Conservation (phyloP, 1,140 invertebrate genomes). For the Micrasema minimum region DNA sequence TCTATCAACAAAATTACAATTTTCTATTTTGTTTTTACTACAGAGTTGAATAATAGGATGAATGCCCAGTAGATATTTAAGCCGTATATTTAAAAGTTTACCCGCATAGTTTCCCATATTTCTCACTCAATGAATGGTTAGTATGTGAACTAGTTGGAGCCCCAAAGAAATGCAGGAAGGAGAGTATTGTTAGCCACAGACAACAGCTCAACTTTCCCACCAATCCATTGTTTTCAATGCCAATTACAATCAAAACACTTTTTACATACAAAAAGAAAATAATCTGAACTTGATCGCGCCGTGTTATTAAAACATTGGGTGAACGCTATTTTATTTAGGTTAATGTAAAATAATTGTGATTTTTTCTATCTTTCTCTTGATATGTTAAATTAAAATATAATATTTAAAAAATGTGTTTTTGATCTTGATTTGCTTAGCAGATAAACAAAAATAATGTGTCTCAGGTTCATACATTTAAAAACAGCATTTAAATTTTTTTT, state of each 20-base stretch:
- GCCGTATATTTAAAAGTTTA: too few species aligned
- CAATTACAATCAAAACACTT: conserved; percentile 33
- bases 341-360: conserved; percentile 15
- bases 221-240: conserved; percentile 12
- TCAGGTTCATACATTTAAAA: too few species aligned
- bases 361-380: too few species aligned
- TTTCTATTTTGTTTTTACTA: conserved; percentile 6
- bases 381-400: conserved; percentile 2
- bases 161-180: conserved; percentile 17
- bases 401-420: too few species aligned
- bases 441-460: too few species aligned
- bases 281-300: background rate
- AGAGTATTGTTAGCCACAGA: conserved; percentile 15
- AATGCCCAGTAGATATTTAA: background rate
- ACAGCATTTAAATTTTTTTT: too few species aligned
- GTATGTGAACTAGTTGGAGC: conserved; percentile 23
- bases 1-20: background rate
- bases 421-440: too few species aligned
- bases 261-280: conserved; percentile 34
- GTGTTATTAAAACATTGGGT: conserved; percentile 18
- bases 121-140: conserved; percentile 20
- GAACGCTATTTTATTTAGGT: conserved; percentile 19
- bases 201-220: conserved; percentile 21
- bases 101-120: conserved; percentile 32
- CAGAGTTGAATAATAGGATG: background rate